Evolutionary conservation across 2,888 invertebrate genomes (phyloP).

Genomic region (Aphelenchoides bicaudatus): DNA sequence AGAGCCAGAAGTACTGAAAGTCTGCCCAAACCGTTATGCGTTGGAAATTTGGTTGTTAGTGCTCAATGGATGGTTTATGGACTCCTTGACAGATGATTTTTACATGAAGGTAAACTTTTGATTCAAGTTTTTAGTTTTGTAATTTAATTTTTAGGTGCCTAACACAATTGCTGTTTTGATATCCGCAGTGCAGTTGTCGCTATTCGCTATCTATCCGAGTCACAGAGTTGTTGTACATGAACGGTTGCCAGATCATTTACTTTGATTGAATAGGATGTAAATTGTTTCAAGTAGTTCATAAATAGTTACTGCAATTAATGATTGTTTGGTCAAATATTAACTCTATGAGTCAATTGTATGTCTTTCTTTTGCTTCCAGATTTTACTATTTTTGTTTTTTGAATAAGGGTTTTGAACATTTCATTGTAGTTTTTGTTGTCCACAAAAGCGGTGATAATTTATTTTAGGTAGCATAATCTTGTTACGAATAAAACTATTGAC

Average conservation of each 20-base stretch:
- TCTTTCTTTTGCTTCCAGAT: too few species aligned
- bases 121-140: neutral
- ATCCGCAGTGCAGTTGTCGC: constrained; percentile 72
- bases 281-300: too few species aligned
- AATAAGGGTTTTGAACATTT: too few species aligned
- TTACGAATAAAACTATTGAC: too few species aligned
- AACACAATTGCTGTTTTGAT: constrained; percentile 76
- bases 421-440: too few species aligned
- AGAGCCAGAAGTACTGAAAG: constrained; percentile 77
- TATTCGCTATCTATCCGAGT: constrained; percentile 73
- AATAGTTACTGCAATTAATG: too few species aligned
- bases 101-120: constrained; percentile 72
- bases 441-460: too few species aligned
- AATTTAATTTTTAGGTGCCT: constrained; percentile 67
- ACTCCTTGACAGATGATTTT: constrained; percentile 71
- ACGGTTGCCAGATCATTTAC: constrained; percentile 1
- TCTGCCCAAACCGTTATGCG: constrained; percentile 81
- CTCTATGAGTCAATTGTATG: neutral
- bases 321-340: constrained; percentile 2
- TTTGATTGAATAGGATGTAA: too few species aligned
- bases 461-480: too few species aligned
- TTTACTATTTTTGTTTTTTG: too few species aligned
- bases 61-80: constrained; percentile 79
- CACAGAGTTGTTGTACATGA: constrained; percentile 7
- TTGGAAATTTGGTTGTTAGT: constrained; percentile 76